These are phyloP conservation scores for Sarcophaga carnaria DNA, from an alignment of 2,888 invertebrate genomes.

Conservation along the genomic window DNA sequence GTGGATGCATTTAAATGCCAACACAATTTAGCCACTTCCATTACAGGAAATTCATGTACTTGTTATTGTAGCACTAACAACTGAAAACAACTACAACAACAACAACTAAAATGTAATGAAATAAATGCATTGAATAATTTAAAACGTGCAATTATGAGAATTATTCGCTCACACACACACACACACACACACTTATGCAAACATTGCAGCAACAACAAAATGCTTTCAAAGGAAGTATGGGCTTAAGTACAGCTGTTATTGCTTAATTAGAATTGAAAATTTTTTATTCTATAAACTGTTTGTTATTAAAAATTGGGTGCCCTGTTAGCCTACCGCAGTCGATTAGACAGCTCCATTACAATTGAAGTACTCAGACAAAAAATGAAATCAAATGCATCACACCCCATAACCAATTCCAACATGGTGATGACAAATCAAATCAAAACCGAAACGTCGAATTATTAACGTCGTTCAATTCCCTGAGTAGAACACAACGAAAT, in stretches of 20 bases:
- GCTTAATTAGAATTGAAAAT: not conserved
- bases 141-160: slow-evolving; percentile 36
- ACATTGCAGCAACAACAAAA: not conserved
- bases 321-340: too few relatives aligned
- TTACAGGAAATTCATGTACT: not conserved
- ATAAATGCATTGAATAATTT: slow-evolving; percentile 45
- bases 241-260: not conserved
- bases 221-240: not conserved
- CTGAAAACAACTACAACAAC: not conserved
- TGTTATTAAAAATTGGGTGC: too few relatives aligned
- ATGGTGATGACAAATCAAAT: too few relatives aligned
- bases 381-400: too few relatives aligned
- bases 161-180: not conserved
- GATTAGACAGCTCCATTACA: too few relatives aligned
- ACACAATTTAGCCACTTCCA: slow-evolving; percentile 37
- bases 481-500: too few relatives aligned
- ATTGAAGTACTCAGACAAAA: too few relatives aligned
- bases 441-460: too few relatives aligned
- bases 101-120: not conserved
- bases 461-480: too few relatives aligned
- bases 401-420: too few relatives aligned
- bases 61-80: not conserved
- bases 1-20: not conserved
- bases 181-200: slow-evolving; percentile 15
- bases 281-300: too few relatives aligned